Conservation (phyloP, 2,888 invertebrate genomes). For the Gasteruption jaculator region DNA sequence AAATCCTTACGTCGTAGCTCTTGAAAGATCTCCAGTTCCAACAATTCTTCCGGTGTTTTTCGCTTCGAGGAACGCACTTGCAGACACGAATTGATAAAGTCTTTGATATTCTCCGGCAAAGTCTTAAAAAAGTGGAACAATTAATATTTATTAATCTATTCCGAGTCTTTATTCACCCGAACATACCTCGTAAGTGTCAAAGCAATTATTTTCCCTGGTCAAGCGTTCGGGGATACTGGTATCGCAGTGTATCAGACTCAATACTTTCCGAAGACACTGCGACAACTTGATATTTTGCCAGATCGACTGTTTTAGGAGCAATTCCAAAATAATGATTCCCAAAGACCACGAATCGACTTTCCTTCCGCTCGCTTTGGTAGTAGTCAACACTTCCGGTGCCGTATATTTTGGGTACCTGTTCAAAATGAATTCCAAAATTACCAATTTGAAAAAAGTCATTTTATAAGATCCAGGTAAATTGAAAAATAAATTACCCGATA, state of each 20-base stretch:
- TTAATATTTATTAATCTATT: constrained; percentile 23
- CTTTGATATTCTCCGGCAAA: constrained; percentile 58
- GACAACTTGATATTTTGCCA: constrained; percentile 74
- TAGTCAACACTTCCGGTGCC: constrained; percentile 76
- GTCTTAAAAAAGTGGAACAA: constrained; percentile 49
- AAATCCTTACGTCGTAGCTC: constrained; percentile 36
- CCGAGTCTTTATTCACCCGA: no score
- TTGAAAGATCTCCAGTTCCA: constrained; percentile 57
- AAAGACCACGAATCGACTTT: constrained; percentile 92
- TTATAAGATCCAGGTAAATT: constrained; percentile 27
- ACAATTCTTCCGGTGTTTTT: constrained; percentile 60
- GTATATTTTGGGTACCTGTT: constrained; percentile 71
- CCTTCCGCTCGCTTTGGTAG: constrained; percentile 61
- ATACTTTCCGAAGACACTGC: constrained; percentile 69
- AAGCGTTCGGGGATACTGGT: constrained; percentile 65
- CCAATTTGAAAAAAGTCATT: constrained; percentile 14
- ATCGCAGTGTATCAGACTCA: constrained; percentile 65
- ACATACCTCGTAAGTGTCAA: constrained; percentile 64
- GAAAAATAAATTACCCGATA: constrained; percentile 60
- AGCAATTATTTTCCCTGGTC: constrained; percentile 73
- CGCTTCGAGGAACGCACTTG: constrained; percentile 63
- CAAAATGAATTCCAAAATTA: constrained; percentile 22
- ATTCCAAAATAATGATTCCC: constrained; percentile 84
- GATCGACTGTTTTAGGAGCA: constrained; percentile 65
- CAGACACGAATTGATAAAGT: constrained; percentile 68